Percentiles rank a stretch among this genome's conserved stretches.
phyloP scores from a whole-genome alignment of 2,797 vertebrate genomes.

The Podarcis siculus region DNA sequence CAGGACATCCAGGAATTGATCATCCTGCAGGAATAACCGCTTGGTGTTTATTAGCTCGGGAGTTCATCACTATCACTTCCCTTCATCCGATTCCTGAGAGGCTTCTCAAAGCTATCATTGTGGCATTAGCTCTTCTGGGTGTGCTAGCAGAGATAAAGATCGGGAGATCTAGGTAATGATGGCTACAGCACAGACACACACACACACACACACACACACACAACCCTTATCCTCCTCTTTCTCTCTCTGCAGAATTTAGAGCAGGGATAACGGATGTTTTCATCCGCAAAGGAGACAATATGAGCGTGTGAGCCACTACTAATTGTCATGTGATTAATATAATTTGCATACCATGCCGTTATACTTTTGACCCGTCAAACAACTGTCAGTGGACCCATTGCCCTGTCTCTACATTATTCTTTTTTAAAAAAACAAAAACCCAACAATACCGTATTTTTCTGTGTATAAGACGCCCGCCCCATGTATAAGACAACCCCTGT shows the following conservation, averaged over 20 bases:
- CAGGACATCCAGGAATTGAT: conserved; percentile 85
- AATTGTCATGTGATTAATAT: background rate
- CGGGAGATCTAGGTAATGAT: conserved; percentile 80
- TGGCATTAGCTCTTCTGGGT: conserved; percentile 79
- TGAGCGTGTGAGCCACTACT: background rate
- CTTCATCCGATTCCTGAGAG: conserved; percentile 83
- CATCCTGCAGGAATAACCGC: conserved; percentile 82
- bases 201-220: conserved; percentile 27
- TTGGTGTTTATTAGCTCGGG: conserved; percentile 84
- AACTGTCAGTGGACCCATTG: background rate
- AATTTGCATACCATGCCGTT: background rate
- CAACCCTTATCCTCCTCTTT: background rate
- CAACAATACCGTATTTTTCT: too few species aligned
- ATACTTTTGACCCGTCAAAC: background rate
- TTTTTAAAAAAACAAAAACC: too few species aligned
- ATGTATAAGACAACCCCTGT: too few species aligned
- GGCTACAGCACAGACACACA: conserved; percentile 52
- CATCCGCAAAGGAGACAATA: background rate
- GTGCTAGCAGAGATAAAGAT: conserved; percentile 79
- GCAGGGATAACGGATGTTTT: background rate
- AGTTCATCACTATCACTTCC: conserved; percentile 83
- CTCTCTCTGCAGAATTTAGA: conserved; percentile 51
- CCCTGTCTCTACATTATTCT: background rate
- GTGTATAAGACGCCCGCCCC: too few species aligned
- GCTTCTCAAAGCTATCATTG: conserved; percentile 83